Percentiles rank a stretch among this genome's conserved stretches.
phyloP scores from a whole-genome alignment of 2,113 vertebrate species.

The Lophochroa leadbeateri region DNA sequence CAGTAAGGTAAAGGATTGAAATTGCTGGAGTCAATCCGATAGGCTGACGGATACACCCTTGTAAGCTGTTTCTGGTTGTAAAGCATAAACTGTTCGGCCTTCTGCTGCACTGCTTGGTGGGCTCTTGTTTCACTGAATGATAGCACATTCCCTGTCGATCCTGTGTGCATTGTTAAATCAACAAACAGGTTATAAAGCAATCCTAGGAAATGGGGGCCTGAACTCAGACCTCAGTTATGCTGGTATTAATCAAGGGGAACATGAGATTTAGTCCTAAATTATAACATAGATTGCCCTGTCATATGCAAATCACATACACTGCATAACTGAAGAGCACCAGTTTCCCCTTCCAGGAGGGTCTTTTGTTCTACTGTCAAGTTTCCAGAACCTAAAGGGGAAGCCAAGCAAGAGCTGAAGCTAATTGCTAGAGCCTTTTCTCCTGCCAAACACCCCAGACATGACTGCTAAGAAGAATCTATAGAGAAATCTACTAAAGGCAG shows the following conservation, averaged over 20 bases:
- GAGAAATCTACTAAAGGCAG: background rate
- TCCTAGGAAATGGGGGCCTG: background rate
- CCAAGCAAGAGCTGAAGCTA: background rate
- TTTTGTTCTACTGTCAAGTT: background rate
- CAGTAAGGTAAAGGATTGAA: constrained; percentile 97
- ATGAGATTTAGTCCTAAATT: background rate
- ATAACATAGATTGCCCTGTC: accelerated
- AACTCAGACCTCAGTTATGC: background rate
- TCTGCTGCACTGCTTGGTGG: constrained; percentile 92
- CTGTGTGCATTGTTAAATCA: constrained; percentile 55
- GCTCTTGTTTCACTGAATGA: constrained; percentile 95
- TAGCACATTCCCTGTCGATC: constrained; percentile 89
- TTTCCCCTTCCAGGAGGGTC: background rate
- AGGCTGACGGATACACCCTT: constrained; percentile 95
- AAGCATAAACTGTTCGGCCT: constrained; percentile 87
- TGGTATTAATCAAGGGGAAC: background rate
- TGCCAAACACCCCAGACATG: background rate
- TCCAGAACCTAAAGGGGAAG: background rate
- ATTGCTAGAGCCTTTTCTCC: background rate
- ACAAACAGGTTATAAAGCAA: background rate
- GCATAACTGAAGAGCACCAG: background rate
- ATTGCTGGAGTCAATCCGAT: constrained; percentile 97
- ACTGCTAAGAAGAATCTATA: background rate
- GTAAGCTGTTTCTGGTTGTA: constrained; percentile 97
- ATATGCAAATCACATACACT: background rate